Percentiles rank a stretch among this genome's conserved stretches.
These are phyloP conservation scores for Pantelozetes paolii DNA, from an alignment of 2,888 invertebrate species.

Conservation along the genomic window DNA sequence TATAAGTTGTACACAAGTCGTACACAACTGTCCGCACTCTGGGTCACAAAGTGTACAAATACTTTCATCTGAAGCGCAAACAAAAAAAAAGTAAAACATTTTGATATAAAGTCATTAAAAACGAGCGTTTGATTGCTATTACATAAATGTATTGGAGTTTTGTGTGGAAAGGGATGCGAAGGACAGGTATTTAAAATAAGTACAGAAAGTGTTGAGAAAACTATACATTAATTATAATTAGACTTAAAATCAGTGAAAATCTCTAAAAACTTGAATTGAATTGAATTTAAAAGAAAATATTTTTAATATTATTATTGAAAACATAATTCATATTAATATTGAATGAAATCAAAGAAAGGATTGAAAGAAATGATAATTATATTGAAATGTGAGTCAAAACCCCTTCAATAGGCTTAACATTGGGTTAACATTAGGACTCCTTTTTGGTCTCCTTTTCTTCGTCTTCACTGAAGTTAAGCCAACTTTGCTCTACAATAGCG, in stretches of 20 bases:
- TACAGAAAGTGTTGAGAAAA: neutral
- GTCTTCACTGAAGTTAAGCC: conserved; percentile 51
- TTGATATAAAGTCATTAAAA: neutral
- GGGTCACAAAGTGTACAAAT: no score
- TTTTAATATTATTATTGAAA: neutral
- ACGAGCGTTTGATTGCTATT: neutral
- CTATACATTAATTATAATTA: conserved; percentile 13
- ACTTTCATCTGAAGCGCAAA: neutral
- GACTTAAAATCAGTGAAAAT: neutral
- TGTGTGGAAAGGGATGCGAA: no score
- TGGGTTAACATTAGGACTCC: conserved; percentile 29
- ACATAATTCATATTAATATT: no score
- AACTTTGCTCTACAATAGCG: conserved; percentile 59
- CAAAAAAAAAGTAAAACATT: neutral
- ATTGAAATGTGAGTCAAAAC: neutral
- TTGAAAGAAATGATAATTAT: neutral
- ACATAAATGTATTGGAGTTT: no score
- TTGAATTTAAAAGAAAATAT: neutral
- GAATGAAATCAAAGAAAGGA: neutral
- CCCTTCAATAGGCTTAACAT: no score
- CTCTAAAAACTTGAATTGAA: neutral
- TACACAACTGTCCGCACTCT: no score
- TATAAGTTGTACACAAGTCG: conserved; percentile 1
- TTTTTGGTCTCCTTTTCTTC: conserved; percentile 39
- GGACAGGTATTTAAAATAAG: no score